phyloP scores from a whole-genome alignment of 2,888 invertebrate species.

The Pocota personata region DNA sequence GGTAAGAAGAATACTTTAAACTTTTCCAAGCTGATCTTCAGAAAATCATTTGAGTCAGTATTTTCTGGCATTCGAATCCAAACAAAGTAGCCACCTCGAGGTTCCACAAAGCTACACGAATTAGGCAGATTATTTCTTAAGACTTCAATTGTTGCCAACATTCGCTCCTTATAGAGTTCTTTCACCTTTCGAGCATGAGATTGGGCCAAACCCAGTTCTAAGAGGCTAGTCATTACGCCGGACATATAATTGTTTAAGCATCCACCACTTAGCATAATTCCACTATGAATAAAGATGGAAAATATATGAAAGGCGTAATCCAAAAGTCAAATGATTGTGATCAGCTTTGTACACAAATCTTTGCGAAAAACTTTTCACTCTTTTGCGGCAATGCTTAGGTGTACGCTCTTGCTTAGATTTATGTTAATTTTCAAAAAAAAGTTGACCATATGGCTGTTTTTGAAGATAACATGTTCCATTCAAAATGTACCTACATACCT shows the following conservation, averaged over 20 bases:
- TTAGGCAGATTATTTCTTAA: constrained; percentile 82
- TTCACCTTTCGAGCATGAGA: constrained; percentile 82
- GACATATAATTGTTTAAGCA: constrained; percentile 85
- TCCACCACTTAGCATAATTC: constrained; percentile 85
- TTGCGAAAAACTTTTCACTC: too few relatives aligned
- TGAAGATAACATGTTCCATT: too few relatives aligned
- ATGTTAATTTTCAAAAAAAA: too few relatives aligned
- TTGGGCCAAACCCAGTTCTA: constrained; percentile 84
- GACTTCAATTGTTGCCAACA: constrained; percentile 81
- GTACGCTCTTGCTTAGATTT: too few relatives aligned
- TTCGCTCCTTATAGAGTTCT: constrained; percentile 82
- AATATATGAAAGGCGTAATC: too few relatives aligned
- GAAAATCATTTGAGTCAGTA: constrained; percentile 81
- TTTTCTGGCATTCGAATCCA: constrained; percentile 84
- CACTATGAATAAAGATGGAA: constrained; percentile 79
- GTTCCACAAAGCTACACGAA: constrained; percentile 81
- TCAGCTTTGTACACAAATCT: too few relatives aligned
- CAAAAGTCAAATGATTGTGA: too few relatives aligned
- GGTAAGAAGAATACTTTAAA: constrained; percentile 83
- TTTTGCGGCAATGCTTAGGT: too few relatives aligned
- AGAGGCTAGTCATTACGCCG: constrained; percentile 84
- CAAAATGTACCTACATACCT: constrained; percentile 61
- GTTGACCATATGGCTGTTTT: too few relatives aligned
- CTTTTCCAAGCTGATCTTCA: constrained; percentile 81
- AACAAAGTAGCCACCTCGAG: constrained; percentile 86